Conservation (phyloP, 2,888 invertebrate genomes). For the Catocala sponsa region DNA sequence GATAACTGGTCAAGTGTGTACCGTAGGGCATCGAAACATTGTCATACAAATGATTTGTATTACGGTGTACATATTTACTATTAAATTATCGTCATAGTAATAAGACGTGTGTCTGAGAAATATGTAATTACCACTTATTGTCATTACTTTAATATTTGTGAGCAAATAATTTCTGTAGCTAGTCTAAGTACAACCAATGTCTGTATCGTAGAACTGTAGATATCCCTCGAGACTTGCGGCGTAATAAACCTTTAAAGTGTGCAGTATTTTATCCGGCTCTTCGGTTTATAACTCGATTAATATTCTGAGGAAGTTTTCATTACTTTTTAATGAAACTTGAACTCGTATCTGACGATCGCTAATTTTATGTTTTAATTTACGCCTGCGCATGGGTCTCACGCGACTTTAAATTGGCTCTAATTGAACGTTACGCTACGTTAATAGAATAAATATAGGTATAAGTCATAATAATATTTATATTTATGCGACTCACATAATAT, state of each 20-base stretch:
- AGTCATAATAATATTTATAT: no score
- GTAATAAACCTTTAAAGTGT: slow-evolving; percentile 43
- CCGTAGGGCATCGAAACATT: slow-evolving; percentile 24
- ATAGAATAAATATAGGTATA: slow-evolving; percentile 17
- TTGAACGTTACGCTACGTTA: slow-evolving; percentile 34
- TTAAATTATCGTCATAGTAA: slow-evolving; percentile 55
- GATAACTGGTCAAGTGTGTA: slow-evolving; percentile 50
- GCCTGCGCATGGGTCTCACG: slow-evolving; percentile 60
- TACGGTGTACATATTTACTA: slow-evolving; percentile 49
- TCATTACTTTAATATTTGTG: slow-evolving; percentile 42
- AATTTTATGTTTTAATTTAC: slow-evolving; percentile 80
- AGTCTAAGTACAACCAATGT: slow-evolving; percentile 13
- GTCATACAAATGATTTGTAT: slow-evolving; percentile 57
- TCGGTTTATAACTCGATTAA: slow-evolving; percentile 70
- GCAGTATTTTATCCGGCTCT: slow-evolving; percentile 50
- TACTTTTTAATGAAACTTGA: slow-evolving; percentile 77
- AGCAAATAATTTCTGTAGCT: slow-evolving; percentile 22
- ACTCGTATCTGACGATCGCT: slow-evolving; percentile 73
- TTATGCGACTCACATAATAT: no score
- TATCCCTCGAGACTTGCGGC: slow-evolving; percentile 20
- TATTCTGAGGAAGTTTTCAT: slow-evolving; percentile 76
- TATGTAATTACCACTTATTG: slow-evolving; percentile 52
- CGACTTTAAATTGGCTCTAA: slow-evolving; percentile 63
- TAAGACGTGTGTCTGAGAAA: slow-evolving; percentile 49
- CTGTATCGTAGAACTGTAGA: slow-evolving; percentile 11